A percentile compares a stretch with the other conserved stretches of the same genome.
Evolutionary conservation across 2,888 invertebrate species (phyloP).

Genomic region (Nomada fucata): DNA sequence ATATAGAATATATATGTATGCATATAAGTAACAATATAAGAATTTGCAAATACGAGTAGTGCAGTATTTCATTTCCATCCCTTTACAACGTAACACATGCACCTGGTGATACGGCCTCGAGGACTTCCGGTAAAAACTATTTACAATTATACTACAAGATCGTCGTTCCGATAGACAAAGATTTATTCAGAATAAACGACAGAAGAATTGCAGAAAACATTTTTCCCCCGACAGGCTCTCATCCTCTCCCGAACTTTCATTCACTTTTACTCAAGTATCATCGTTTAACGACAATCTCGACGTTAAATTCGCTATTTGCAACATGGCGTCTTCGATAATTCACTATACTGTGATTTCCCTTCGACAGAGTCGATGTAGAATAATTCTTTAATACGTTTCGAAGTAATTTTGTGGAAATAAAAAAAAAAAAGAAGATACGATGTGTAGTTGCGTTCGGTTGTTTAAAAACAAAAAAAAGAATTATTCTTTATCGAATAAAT

Average conservation of each 20-base stretch:
- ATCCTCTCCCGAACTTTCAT: neutral
- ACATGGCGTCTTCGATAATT: neutral
- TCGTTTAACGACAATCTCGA: neutral
- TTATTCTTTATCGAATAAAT: too few relatives aligned
- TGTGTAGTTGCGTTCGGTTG: too few relatives aligned
- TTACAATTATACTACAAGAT: constrained; percentile 60
- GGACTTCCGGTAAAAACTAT: constrained; percentile 60
- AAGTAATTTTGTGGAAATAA: too few relatives aligned
- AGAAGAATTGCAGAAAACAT: neutral
- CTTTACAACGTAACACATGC: constrained; percentile 28
- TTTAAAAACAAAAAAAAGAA: too few relatives aligned
- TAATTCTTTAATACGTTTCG: neutral
- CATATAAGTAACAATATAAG: constrained; percentile 49
- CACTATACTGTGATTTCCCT: neutral
- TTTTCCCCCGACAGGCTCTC: neutral
- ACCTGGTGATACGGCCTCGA: constrained; percentile 27
- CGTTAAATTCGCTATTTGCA: neutral
- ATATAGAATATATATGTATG: constrained; percentile 15
- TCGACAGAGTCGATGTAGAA: neutral
- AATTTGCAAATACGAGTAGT: constrained; percentile 33
- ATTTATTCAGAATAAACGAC: neutral
- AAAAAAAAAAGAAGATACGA: too few relatives aligned
- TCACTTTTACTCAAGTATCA: neutral
- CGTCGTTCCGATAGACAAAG: constrained; percentile 28
- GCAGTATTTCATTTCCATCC: constrained; percentile 27